phyloP scores from a whole-genome alignment of 2,113 vertebrate genomes.

The Orcinus orca region DNA sequence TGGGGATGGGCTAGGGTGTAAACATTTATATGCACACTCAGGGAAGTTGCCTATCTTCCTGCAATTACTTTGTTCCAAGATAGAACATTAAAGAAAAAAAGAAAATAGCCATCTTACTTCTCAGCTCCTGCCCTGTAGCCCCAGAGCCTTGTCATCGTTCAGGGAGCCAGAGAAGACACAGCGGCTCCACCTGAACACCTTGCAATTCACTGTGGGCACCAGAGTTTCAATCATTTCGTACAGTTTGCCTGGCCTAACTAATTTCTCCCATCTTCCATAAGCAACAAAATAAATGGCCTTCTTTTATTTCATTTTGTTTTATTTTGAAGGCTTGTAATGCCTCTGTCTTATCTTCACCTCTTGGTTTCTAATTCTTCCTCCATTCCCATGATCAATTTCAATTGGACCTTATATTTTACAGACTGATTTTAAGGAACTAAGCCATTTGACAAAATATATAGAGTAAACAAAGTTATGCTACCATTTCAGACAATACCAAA shows the following conservation, averaged over 20 bases:
- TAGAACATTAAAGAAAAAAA: neutral
- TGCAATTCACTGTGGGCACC: neutral
- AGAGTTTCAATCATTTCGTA: neutral
- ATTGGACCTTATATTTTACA: neutral
- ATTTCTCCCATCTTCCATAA: neutral
- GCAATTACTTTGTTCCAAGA: neutral
- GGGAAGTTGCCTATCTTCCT: neutral
- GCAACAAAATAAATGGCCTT: neutral
- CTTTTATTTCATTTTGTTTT: neutral
- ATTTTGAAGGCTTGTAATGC: neutral
- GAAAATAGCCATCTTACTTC: neutral
- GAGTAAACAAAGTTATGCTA: neutral
- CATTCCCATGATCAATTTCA: neutral
- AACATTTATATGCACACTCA: neutral
- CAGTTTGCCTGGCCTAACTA: neutral
- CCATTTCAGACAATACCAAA: neutral
- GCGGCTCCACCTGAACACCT: neutral
- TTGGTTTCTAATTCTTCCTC: slow-evolving; percentile 15
- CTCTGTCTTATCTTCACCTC: neutral
- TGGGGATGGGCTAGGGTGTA: neutral
- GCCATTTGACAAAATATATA: neutral
- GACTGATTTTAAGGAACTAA: neutral
- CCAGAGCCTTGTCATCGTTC: neutral
- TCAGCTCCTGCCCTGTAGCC: neutral
- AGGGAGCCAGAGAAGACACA: neutral